These are phyloP conservation scores for Ceratosolen solmsi DNA, from an alignment of 1,140 invertebrate species.

Conservation along the genomic window DNA sequence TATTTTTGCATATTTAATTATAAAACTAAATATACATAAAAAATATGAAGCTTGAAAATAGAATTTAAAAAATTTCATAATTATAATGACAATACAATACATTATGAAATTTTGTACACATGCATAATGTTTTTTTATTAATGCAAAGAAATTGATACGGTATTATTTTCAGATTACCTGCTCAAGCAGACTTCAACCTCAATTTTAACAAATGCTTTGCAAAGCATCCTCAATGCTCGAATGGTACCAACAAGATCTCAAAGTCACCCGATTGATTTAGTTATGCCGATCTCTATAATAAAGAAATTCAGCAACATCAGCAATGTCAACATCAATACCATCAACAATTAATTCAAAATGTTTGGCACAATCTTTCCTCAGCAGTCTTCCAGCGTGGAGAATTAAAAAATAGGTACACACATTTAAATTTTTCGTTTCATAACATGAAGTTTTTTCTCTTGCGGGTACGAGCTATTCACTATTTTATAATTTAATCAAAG, in stretches of 20 bases:
- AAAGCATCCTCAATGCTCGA: constrained; percentile 65
- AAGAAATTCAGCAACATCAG: constrained; percentile 13
- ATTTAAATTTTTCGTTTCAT: too few relatives aligned
- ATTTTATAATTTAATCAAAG: neutral
- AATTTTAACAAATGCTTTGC: constrained; percentile 66
- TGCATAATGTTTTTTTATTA: neutral
- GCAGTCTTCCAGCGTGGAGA: constrained; percentile 70
- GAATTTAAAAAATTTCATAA: too few relatives aligned
- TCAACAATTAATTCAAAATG: neutral
- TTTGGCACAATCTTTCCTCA: constrained; percentile 57
- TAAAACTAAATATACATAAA: too few relatives aligned
- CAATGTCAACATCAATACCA: constrained; percentile 38
- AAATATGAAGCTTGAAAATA: too few relatives aligned
- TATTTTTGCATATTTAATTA: too few relatives aligned
- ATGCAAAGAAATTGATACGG: neutral
- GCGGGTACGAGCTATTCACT: neutral
- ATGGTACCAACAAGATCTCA: constrained; percentile 72
- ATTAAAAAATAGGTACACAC: constrained; percentile 67
- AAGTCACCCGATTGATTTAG: constrained; percentile 73
- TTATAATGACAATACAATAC: too few relatives aligned
- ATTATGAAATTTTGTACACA: too few relatives aligned
- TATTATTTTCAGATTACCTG: neutral
- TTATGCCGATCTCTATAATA: constrained; percentile 59
- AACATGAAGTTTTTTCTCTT: neutral
- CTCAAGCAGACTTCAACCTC: neutral